Evolutionary conservation across 2,888 invertebrate genomes (phyloP), one percentile per base, ranked within the genome.

Genomic region (Perithous albicinctus): DNA sequence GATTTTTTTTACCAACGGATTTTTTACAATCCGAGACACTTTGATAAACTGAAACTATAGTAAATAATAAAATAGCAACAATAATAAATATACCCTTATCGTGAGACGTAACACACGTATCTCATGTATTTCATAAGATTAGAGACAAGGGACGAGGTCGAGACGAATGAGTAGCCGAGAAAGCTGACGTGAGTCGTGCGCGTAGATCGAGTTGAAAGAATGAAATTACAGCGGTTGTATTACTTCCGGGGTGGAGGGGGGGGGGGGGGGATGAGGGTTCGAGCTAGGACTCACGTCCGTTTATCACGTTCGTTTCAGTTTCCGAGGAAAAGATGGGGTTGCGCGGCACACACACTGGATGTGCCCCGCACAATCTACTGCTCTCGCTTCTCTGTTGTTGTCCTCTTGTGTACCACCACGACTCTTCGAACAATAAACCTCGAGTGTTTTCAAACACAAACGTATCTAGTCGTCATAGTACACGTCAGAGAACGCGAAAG

Each of bases 281-380:
- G n/a, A n/a, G n/a, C 8, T 2, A 51, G 48, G 46, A 7, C 66
- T 69, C 70, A 29, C 59, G 78, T 76, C 35, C 80, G 84, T 85
- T 85, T 85, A 85, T 85, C 83, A 79, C 80, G 84, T 83, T 86
- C 82, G 83, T 85, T 86, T 84, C 85, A 84, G 85, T 86, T 73
- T 75, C 77, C n/a, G 5, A 23, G 48, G 38, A 8, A 38, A 59
- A 46, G 32, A 67, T 26, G 26, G 56, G 43, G 18, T 10, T 20
- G n/a, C 15, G 43, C 1, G 56, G 32, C 5, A 20, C 2, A 7
- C 15, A 15, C 8, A n/a, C n/a, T n/a, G n/a, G 78, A 78, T 56
- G 48, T 56, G 48, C 74, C n/a, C n/a, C 66, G 82, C 77, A 69
- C 48, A 77, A 35, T 70, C 26, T n/a, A n/a, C n/a, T 59, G 80